Conservation (phyloP, 2,888 invertebrate genomes). For the Patella ulyssiponensis region DNA sequence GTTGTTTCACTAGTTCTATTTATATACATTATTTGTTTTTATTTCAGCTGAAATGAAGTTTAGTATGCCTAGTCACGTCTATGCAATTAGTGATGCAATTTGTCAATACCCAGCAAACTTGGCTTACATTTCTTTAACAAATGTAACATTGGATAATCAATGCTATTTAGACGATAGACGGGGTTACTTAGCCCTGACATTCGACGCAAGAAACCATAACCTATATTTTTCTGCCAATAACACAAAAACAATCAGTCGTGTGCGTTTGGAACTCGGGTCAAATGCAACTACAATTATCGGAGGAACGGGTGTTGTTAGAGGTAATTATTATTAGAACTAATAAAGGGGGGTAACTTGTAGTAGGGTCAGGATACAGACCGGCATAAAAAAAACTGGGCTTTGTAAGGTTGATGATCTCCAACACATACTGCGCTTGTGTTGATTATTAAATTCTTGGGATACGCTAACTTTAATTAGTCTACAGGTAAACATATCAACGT, state of each 20-base stretch:
- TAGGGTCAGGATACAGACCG: no score
- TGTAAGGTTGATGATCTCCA: no score
- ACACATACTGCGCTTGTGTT: no score
- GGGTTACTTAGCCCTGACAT: conserved; percentile 60
- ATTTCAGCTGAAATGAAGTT: conserved; percentile 71
- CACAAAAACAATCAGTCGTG: conserved; percentile 61
- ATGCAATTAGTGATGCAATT: conserved; percentile 66
- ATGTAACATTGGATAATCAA: conserved; percentile 62
- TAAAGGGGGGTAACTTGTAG: no score
- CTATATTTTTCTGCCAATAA: conserved; percentile 64
- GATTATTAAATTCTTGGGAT: no score
- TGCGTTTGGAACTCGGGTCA: conserved; percentile 52
- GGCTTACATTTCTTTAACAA: conserved; percentile 63
- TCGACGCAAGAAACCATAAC: conserved; percentile 53
- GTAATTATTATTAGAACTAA: conserved; percentile 35
- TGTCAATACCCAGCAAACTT: conserved; percentile 68
- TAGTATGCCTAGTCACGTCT: conserved; percentile 70
- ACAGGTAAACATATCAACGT: no score
- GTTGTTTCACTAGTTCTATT: not conserved
- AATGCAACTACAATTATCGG: conserved; percentile 58
- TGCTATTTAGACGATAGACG: conserved; percentile 77
- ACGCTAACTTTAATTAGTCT: no score
- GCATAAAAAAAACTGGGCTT: no score
- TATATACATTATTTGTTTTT: conserved; percentile 16
- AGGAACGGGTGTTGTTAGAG: conserved; percentile 62